Evolutionary conservation across 1,140 invertebrate species (phyloP), one percentile per base, ranked within the genome.

Genomic region (Calliphora vicina): DNA sequence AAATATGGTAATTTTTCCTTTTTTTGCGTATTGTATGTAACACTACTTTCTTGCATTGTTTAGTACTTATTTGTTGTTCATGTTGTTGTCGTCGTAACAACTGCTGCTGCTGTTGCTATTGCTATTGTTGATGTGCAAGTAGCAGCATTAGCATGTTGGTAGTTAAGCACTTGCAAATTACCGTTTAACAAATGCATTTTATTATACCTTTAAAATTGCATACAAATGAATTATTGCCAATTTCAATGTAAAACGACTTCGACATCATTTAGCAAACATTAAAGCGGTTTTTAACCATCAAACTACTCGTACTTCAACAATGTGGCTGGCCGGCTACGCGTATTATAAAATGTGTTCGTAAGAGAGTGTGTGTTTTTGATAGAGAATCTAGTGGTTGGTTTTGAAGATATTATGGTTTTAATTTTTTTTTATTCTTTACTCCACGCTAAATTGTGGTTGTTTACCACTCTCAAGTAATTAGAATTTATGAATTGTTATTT

Each of bases 171-270:
- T 43, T 43, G 23, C 74, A 76, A 76, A 35, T 29, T 29, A 35
- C 73, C 8, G 29, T 78, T 23, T 43, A 78, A 78, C 74, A 43
- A 78, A 78, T 78, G 74, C 74, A 78, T 78, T 78, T 78, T 78
- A 78, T 78, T 78, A 78, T 78, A 78, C 42, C 72, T 43, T 61
- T 61, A 10, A 61, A 61, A 61, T 20, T 61, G 57, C 57, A 76
- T 43, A 43, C 17, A 43, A 78, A 78, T 78, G 35, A 78, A 78
- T 78, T 78, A 78, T 78, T 78, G n/a, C 15, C 27, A 76, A 9
- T 35, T 35, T 29, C 73, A 6, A 20, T 35, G 73, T 35, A 42
- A 76, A 35, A 67, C 10, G 57, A 67, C 20, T 67, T 67, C 57
- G 57, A 67, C 57, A 67, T 67, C 57, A 67, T 67, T 67, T 67